Evolutionary conservation across 2,113 vertebrate genomes (phyloP).

Genomic region (Tyrannus savana): DNA sequence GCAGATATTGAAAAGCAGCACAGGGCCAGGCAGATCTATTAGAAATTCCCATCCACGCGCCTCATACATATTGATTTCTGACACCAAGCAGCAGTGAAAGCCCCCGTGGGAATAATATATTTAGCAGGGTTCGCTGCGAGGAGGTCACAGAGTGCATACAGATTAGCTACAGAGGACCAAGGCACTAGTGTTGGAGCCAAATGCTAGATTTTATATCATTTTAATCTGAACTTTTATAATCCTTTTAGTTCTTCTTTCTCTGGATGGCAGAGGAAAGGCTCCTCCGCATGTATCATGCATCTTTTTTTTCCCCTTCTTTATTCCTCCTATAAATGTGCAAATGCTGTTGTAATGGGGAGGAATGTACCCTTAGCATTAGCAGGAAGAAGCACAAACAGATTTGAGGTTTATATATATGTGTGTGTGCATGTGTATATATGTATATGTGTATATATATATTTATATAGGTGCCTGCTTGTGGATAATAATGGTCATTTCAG

Average conservation of each 20-base stretch:
- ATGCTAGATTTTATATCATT: conserved; percentile 90
- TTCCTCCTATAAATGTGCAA: conserved; percentile 74
- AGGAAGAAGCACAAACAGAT: conserved; percentile 55
- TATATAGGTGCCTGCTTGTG: background rate
- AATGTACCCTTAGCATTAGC: conserved; percentile 47
- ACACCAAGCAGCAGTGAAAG: conserved; percentile 99
- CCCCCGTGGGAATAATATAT: conserved; percentile 99
- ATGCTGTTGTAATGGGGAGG: conserved; percentile 67
- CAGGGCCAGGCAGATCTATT: conserved; percentile 99
- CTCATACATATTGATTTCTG: conserved; percentile 99
- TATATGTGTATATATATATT: background rate
- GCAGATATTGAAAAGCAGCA: conserved; percentile 99
- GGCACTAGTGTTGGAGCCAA: conserved; percentile 86
- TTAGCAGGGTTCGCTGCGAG: conserved; percentile 99
- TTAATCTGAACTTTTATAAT: conserved; percentile 89
- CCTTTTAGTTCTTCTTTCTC: conserved; percentile 85
- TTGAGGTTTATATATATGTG: conserved; percentile 32
- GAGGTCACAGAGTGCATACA: conserved; percentile 99
- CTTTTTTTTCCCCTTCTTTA: conserved; percentile 17
- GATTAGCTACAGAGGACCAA: conserved; percentile 97
- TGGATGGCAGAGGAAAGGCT: conserved; percentile 76
- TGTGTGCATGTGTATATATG: background rate
- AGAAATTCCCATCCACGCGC: conserved; percentile 99
- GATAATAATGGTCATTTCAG: conserved; percentile 61
- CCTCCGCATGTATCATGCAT: conserved; percentile 60